Percentiles rank a stretch among this genome's conserved stretches.
phyloP scores from a whole-genome alignment of 1,140 invertebrate genomes.

The Pygmarrhopalites habei region DNA sequence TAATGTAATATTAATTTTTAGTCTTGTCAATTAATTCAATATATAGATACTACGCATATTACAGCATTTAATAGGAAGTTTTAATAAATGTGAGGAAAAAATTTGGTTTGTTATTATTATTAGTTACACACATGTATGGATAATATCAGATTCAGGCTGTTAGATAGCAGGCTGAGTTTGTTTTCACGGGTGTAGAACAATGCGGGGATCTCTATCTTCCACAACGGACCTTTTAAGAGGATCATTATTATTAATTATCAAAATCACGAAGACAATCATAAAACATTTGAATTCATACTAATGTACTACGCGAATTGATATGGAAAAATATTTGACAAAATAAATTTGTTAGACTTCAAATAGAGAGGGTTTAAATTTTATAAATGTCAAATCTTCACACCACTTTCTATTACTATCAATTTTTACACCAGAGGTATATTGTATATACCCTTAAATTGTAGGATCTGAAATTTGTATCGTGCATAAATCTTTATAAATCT shows the following conservation, averaged over 20 bases:
- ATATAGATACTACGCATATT: neutral
- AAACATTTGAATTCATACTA: neutral
- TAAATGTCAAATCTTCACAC: no score
- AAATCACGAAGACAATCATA: neutral
- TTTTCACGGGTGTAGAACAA: slow-evolving; percentile 4
- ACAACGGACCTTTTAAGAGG: neutral
- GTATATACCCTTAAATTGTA: neutral
- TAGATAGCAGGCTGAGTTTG: neutral
- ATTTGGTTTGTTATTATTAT: neutral
- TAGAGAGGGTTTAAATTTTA: no score
- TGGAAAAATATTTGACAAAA: no score
- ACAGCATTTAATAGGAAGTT: neutral
- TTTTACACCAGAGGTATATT: no score
- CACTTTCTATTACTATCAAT: no score
- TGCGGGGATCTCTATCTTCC: neutral
- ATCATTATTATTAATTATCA: neutral
- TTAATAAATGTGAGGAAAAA: neutral
- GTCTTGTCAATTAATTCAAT: neutral
- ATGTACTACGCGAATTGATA: no score
- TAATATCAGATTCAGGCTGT: neutral
- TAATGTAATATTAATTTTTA: neutral
- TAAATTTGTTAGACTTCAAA: no score
- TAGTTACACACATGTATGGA: neutral
- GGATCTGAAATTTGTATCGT: no score
- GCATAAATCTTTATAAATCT: neutral